phyloP scores from a whole-genome alignment of 2,113 vertebrate species.

The Lynx canadensis region DNA sequence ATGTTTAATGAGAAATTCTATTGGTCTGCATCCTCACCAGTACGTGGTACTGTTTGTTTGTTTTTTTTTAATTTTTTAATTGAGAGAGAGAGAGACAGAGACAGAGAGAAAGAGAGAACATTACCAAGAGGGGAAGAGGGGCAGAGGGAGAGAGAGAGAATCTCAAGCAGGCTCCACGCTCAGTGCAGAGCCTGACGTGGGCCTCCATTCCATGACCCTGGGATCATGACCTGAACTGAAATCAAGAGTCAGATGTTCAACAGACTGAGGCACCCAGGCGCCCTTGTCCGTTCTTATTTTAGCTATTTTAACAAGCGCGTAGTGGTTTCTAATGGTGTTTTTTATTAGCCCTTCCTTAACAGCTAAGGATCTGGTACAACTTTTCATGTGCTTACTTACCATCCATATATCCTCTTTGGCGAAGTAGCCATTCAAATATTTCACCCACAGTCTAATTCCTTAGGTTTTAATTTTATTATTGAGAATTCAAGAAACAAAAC shows the following conservation, averaged over 20 bases:
- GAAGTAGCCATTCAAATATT: background rate
- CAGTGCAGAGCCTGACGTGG: too few species aligned
- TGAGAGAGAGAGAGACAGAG: too few species aligned
- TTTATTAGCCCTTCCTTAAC: background rate
- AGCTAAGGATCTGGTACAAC: background rate
- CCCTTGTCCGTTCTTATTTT: background rate
- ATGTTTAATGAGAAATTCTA: background rate
- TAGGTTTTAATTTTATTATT: background rate
- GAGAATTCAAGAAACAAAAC: slow-evolving; percentile 20
- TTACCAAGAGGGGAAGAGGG: too few species aligned
- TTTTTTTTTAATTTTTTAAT: too few species aligned
- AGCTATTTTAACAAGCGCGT: background rate
- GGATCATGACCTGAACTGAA: too few species aligned
- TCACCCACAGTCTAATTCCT: background rate
- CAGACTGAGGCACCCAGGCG: too few species aligned
- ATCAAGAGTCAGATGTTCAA: too few species aligned
- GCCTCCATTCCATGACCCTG: too few species aligned
- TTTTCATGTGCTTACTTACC: background rate
- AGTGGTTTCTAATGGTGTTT: background rate
- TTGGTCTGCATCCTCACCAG: background rate
- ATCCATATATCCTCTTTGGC: background rate
- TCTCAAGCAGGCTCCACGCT: too few species aligned
- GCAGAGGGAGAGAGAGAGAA: too few species aligned
- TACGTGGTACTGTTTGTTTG: background rate
- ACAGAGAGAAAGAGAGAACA: too few species aligned